phyloP scores from a whole-genome alignment of 23 tunicate species.

The Clavelina lepadiformis region DNA sequence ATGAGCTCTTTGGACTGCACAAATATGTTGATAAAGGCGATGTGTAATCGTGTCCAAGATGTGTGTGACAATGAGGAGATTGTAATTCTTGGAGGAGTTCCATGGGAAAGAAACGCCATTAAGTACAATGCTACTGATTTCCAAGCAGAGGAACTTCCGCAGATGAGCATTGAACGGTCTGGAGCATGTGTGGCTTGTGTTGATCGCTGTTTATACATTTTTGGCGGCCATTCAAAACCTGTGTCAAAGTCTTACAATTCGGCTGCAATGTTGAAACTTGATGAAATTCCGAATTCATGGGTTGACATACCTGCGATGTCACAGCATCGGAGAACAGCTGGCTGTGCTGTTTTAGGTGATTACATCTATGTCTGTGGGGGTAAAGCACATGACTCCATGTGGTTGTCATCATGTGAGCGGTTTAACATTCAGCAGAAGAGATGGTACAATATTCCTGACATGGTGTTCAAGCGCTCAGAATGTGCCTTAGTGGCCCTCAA shows the following conservation, averaged over 20 bases:
- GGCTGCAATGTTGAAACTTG: too few species aligned
- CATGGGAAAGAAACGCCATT: neutral
- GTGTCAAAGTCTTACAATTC: slow-evolving; percentile 10
- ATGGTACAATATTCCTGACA: slow-evolving; percentile 14
- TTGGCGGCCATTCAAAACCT: slow-evolving; percentile 3
- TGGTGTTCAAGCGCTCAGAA: slow-evolving; percentile 16
- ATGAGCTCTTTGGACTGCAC: slow-evolving; percentile 3
- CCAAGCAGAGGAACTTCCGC: neutral
- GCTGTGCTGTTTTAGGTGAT: slow-evolving; percentile 9
- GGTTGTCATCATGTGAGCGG: slow-evolving; percentile 20
- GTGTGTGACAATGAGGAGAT: neutral
- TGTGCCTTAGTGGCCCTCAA: slow-evolving; percentile 1
- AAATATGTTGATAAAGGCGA: slow-evolving; percentile 1
- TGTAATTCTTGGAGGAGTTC: slow-evolving; percentile 14
- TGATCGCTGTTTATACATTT: neutral
- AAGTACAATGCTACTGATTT: neutral
- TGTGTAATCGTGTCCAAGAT: slow-evolving; percentile 1
- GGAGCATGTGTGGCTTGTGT: slow-evolving; percentile 10
- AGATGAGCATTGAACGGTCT: slow-evolving; percentile 3
- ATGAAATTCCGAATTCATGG: too few species aligned
- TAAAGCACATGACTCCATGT: slow-evolving; percentile 15
- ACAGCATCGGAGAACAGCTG: slow-evolving; percentile 9
- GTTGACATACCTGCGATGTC: too few species aligned
- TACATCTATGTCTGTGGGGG: slow-evolving; percentile 30
- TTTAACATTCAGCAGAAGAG: neutral